Evolutionary conservation across 2,797 vertebrate species (phyloP).

Genomic region (Lepilemur septentrionalis): DNA sequence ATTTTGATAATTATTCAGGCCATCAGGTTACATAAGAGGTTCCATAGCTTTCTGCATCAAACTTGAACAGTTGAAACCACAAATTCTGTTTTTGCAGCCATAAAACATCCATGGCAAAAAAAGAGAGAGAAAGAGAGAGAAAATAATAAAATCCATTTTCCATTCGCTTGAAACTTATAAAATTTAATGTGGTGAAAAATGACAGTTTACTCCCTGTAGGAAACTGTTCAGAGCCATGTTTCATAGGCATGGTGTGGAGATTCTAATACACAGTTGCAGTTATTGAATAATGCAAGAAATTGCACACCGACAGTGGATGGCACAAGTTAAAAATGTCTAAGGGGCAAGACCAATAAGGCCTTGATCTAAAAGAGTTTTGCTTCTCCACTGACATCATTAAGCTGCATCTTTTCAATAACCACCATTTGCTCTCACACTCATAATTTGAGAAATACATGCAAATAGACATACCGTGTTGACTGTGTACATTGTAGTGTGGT

Average conservation of each 20-base stretch:
- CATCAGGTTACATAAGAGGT: conserved; percentile 98
- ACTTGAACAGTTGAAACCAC: conserved; percentile 93
- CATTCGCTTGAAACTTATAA: conserved; percentile 93
- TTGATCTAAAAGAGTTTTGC: neutral
- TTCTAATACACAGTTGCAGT: neutral
- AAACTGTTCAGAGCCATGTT: conserved; percentile 79
- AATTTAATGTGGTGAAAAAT: conserved; percentile 94
- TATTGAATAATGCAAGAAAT: neutral
- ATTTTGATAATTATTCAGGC: conserved; percentile 98
- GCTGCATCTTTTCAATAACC: neutral
- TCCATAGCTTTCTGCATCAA: conserved; percentile 95
- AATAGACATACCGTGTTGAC: neutral
- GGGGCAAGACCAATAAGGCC: neutral
- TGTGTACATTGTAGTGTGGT: neutral
- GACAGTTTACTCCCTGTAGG: conserved; percentile 90
- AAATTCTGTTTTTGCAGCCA: conserved; percentile 94
- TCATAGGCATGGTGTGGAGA: conserved; percentile 34
- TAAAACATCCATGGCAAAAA: conserved; percentile 88
- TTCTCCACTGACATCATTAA: neutral
- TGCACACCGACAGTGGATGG: neutral
- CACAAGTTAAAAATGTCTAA: neutral
- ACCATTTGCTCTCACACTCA: neutral
- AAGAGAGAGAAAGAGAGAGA: conserved; percentile 73
- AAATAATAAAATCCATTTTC: conserved; percentile 92
- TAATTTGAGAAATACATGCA: neutral